Base-by-base conservation (phyloP, 1,140 invertebrate genomes). In the Archivesica marissinica region DNA sequence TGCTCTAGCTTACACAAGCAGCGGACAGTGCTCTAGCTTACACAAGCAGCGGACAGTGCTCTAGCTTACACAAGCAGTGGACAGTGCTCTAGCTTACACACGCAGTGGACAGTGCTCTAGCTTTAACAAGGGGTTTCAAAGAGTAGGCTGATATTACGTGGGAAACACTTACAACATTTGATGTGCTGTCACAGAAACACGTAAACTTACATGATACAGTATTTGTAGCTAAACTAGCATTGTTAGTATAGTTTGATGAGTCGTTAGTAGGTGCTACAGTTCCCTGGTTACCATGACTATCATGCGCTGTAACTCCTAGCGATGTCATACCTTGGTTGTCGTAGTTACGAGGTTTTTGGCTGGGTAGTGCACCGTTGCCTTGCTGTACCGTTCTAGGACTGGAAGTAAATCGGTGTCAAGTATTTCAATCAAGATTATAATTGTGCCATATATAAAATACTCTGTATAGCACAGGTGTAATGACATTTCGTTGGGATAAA, bases 261-360 rank as follows among this genome's bases (percentile, higher is more conserved):
- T 64, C 47, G 61, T 64, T 79, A 79, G 77, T 15, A 41, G 38
- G 47, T 35, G 77, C 68, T 79, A 79, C 28, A 64, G 76, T 77
- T 78, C 70, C 72, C 20, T 66, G 56, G 44, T 56, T 66, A 70
- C 76, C 50, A 66, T 9, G 59, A 74, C 38, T 70, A 87, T 44
- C 70, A 61, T 72, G 47, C 52, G 82, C 70, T 61, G 59, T n/a
- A 30, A 80, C 33, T 61, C 86, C 80, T 54, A 79, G 25, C 23
- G 56, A 50, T 30, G 70, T 77, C 89, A 89, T 89, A 91, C 90
- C 90, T 90, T 85, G 66, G 78, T 88, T 91, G 74, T 91, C 88
- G 52, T 86, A 89, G 15, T 50, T 78, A 13, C 86, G 75, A 28
- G 88, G 86, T 78, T 89, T 90, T 59, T 85, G 74, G 38, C 47